Evolutionary conservation across 2,797 vertebrate species (phyloP), one percentile per base, ranked within the genome.

Genomic region (Synanceia verrucosa): DNA sequence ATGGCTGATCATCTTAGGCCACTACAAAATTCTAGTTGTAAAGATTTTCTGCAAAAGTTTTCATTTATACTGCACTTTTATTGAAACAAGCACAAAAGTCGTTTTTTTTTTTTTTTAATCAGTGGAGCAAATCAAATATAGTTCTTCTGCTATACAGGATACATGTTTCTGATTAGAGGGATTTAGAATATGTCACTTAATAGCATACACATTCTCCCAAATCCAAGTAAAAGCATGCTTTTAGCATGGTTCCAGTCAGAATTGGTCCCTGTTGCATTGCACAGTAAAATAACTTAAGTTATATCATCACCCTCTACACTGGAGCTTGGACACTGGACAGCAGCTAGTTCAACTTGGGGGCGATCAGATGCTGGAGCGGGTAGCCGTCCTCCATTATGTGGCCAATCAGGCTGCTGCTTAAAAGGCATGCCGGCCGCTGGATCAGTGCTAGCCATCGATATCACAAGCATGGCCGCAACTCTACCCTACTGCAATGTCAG

Each of bases 211-310:
- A 80, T 75, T 75, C 68, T 75, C 63, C 79, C 69, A 89, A 82
- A 57, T 72, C 75, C 76, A 88, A 74, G 85, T 77, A 82, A 85
- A 87, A 79, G 73, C 88, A 87, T 88, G 88, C 83, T 64, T 44
- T 81, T 36, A 78, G 90, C 92, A 91, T 89, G 92, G 81, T 76
- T 91, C 88, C 79, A 88, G 90, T 92, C 93, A 92, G 92, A 93
- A 93, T 86, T 92, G 91, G 93, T 92, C 92, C 92, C 90, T 80
- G 81, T 75, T 90, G 87, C 86, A 79, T 89, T 90, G 89, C 90
- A 90, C 91, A 92, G 85, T 87, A 70, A 86, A 88, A 85, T 74
- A 88, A 88, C 69, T 84, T 53, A 37, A 71, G 83, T 86, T 83
- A 85, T 83, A 82, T 78, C 70, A 78, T 86, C 83, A 81, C 73